Percentiles rank a stretch among this genome's conserved stretches.
These are phyloP conservation scores for Malthinus seriepunctatus DNA, from an alignment of 2,888 invertebrate species.

Conservation along the genomic window DNA sequence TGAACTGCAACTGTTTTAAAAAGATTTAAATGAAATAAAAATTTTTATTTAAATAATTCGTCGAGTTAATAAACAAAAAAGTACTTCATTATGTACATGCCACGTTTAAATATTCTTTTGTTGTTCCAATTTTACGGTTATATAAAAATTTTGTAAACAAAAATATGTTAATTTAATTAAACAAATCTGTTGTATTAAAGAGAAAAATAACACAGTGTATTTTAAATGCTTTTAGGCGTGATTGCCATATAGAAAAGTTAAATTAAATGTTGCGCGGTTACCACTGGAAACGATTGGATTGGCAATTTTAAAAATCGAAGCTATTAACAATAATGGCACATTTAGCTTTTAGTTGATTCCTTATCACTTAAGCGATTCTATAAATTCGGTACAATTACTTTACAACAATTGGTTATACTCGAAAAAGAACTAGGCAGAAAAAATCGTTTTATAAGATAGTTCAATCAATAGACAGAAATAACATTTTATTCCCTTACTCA, in stretches of 20 bases:
- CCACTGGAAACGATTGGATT: slow-evolving; percentile 29
- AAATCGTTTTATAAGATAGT: not conserved
- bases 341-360: slow-evolving; percentile 24
- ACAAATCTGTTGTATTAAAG: slow-evolving; percentile 32
- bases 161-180: slow-evolving; percentile 29
- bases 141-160: not conserved
- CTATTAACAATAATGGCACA: slow-evolving; percentile 30
- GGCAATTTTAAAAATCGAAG: slow-evolving; percentile 31
- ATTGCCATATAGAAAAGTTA: slow-evolving; percentile 28
- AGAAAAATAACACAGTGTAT: slow-evolving; percentile 21
- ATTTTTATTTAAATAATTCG: too few species aligned
- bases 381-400: slow-evolving; percentile 6
- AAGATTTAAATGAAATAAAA: too few species aligned
- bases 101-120: not conserved
- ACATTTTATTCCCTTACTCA: not conserved
- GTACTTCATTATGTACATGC: not conserved
- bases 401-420: slow-evolving; percentile 4
- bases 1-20: too few species aligned
- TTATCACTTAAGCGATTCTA: slow-evolving; percentile 25
- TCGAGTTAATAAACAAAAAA: slow-evolving; percentile 1
- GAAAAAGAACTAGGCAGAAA: not conserved
- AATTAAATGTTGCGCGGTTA: slow-evolving; percentile 29
- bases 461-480: slow-evolving; percentile 1
- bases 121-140: not conserved
- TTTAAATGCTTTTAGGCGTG: slow-evolving; percentile 27